Base-by-base conservation (phyloP, 2,797 vertebrate species). In the Pogoniulus pusillus region DNA sequence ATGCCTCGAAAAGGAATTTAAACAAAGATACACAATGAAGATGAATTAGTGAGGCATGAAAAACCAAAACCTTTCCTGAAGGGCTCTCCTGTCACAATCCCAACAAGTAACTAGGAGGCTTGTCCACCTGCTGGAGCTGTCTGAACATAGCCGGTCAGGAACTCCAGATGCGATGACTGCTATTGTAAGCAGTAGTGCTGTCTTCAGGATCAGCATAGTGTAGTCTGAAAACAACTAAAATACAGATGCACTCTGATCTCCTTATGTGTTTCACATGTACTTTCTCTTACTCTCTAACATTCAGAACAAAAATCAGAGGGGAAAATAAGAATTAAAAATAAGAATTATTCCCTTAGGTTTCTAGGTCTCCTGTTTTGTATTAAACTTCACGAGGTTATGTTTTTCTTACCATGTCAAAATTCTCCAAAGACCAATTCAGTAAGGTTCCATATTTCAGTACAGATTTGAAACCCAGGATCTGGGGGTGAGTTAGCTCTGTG, bases 221-320 rank as follows among this genome's bases (percentile, higher is more conserved):
- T 24, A 24, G 32, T 26, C 47, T 83, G 79, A 66, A 78, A 65
- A 45, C 43, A 70, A 39, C 16, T 37, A 45, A 65, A 75, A 71
- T 22, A 11, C 12, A 18, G 4, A 1, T 57, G 4, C 37, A 14
- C n/a, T n/a, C n/a, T n/a, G n/a, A n/a, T n/a, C 1, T 3, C 39
- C n/a, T 60, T 43, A 30, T 57, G 22, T 57, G 19, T 78, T 62
- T 66, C 43, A 79, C 12, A 2, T 43, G 16, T 26, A 5, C n/a
- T 59, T 92, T 71, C 10, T 72, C 29, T 66, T 59, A 27, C 7
- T 30, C 11, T 66, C n/a, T 18, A 29, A 71, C 12, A 58, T 77
- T 63, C 43, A 29, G 41, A 43, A 81, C 35, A 85, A 58, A 72
- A 65, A 10, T 41, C 2, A 70, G 18, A 68, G 30, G 79, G 39